phyloP scores from a whole-genome alignment of 2,888 invertebrate species.

The Synanthedon tipuliformis region DNA sequence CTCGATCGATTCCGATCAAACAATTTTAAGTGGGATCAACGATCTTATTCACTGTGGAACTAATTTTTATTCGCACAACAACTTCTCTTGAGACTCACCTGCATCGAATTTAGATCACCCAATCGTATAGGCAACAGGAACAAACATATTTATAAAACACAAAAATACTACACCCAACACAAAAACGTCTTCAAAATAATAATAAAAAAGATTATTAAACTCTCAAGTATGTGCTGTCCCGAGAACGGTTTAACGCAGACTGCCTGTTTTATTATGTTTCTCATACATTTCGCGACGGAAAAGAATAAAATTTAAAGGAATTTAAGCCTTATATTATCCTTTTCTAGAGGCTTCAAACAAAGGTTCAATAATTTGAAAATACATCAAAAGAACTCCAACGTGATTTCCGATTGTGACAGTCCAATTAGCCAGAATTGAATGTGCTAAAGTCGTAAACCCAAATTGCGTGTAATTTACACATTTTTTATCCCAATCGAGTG shows the following conservation, averaged over 20 bases:
- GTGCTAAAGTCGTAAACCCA: no score
- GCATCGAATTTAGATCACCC: background rate
- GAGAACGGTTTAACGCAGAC: slow-evolving; percentile 30
- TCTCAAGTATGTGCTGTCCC: slow-evolving; percentile 16
- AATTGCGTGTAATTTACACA: no score
- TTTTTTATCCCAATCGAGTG: no score
- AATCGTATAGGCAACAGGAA: background rate
- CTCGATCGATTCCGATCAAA: background rate
- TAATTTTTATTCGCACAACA: background rate
- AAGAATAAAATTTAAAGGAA: no score
- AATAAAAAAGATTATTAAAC: slow-evolving; percentile 2
- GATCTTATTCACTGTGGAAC: slow-evolving; percentile 35
- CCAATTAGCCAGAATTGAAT: no score
- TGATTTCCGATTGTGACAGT: no score
- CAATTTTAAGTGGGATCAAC: slow-evolving; percentile 52
- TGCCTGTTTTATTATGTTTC: slow-evolving; percentile 21
- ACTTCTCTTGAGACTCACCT: background rate
- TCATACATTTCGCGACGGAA: slow-evolving; percentile 1
- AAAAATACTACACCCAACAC: background rate
- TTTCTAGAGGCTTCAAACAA: no score
- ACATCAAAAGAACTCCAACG: no score
- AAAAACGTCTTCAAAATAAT: background rate
- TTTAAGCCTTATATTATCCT: no score
- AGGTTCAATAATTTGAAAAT: no score
- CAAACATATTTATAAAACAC: background rate